Conservation (phyloP, 2,797 vertebrate genomes). For the Hapalemur alaotrensis region DNA sequence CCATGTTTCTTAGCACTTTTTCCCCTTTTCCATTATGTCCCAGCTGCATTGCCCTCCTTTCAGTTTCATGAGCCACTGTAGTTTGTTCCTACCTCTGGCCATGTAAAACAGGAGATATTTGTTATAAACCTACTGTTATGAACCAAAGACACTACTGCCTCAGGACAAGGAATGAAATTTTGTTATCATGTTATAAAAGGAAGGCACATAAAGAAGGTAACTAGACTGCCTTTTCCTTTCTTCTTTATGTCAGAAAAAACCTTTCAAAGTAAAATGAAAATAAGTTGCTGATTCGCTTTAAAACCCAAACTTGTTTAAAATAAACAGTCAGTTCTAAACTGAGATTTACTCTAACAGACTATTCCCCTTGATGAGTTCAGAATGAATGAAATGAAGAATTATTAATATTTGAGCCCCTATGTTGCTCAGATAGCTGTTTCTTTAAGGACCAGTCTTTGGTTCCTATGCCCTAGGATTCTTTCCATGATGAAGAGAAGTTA, state of each 20-base stretch:
- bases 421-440: neutral
- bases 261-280: neutral
- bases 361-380: neutral
- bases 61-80: neutral
- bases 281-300: conserved; percentile 30
- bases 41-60: neutral
- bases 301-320: conserved; percentile 43
- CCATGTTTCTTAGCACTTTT: neutral
- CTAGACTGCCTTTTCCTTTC: neutral
- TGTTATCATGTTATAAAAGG: neutral
- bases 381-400: conserved; percentile 1
- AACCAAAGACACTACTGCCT: neutral
- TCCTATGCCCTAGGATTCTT: neutral
- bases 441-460: neutral
- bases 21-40: neutral
- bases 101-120: neutral
- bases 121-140: neutral
- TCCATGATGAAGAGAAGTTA: neutral
- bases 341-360: neutral
- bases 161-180: neutral
- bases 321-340: neutral
- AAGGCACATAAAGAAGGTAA: neutral
- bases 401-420: neutral
- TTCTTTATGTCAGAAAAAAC: neutral
- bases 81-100: neutral